A percentile compares a stretch with the other conserved stretches of the same genome.
Conservation (phyloP, 2,888 invertebrate species). For the Agriopis leucophaearia region DNA sequence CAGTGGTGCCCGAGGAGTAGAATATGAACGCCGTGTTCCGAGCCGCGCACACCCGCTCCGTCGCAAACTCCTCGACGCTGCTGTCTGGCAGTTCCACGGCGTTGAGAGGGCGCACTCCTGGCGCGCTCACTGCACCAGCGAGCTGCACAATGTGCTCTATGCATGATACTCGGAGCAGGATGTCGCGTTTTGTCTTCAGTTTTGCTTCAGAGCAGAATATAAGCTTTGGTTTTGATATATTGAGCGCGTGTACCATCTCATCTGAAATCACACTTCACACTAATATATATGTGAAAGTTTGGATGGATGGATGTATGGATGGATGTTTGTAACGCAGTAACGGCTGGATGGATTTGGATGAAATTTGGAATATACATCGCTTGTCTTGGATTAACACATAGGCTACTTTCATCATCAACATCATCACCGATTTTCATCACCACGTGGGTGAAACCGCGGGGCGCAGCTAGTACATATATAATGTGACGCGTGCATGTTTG, state of each 20-base stretch:
- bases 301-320: too few relatives aligned
- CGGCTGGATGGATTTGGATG: too few relatives aligned
- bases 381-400: too few relatives aligned
- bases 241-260: constrained; percentile 88
- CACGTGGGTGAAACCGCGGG: too few relatives aligned
- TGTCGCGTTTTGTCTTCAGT: constrained; percentile 44
- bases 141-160: constrained; percentile 80
- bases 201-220: constrained; percentile 84
- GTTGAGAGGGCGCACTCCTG: not conserved
- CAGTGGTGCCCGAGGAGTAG: constrained; percentile 90
- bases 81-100: not conserved
- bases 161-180: constrained; percentile 42
- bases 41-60: constrained; percentile 40
- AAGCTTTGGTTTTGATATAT: constrained; percentile 87
- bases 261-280: constrained; percentile 71
- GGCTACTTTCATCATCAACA: too few relatives aligned
- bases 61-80: constrained; percentile 40
- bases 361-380: too few relatives aligned
- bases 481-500: too few relatives aligned
- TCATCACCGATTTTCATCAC: too few relatives aligned
- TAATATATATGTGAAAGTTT: too few relatives aligned
- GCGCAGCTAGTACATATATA: too few relatives aligned
- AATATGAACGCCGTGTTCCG: constrained; percentile 66
- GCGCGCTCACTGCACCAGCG: not conserved
- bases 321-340: too few relatives aligned